Conservation (phyloP, 2,113 vertebrate species). For the Podocnemis expansa region DNA sequence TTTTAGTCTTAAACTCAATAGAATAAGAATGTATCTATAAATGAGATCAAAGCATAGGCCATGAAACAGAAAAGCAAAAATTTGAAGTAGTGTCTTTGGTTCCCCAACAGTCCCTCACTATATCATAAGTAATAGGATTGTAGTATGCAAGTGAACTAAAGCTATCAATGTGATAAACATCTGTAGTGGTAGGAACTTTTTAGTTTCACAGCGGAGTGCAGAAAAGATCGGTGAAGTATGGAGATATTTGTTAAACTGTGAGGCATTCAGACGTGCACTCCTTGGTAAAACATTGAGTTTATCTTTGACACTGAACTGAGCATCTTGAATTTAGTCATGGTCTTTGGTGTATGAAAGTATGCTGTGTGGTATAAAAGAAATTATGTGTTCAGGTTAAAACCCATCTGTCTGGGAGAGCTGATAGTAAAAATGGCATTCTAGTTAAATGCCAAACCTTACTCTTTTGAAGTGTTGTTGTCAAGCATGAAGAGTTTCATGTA, state of each 20-base stretch:
- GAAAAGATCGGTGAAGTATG: not conserved
- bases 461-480: not conserved
- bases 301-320: not conserved
- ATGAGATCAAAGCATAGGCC: not conserved
- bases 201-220: not conserved
- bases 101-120: not conserved
- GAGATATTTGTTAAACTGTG: not conserved
- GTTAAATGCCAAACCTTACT: not conserved
- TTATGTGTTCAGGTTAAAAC: not conserved
- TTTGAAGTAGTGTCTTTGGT: not conserved
- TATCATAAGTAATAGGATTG: not conserved
- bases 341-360: not conserved
- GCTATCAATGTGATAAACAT: not conserved
- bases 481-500: not conserved
- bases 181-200: not conserved
- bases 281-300: not conserved
- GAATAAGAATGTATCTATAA: not conserved
- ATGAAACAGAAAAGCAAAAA: rapidly evolving
- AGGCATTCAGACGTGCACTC: not conserved
- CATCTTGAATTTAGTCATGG: not conserved
- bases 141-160: not conserved
- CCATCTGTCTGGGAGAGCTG: not conserved
- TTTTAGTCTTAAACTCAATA: not conserved
- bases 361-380: not conserved
- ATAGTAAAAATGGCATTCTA: not conserved